A percentile compares a stretch with the other conserved stretches of the same genome.
phyloP scores from a whole-genome alignment of 1,140 invertebrate species.

The Solenopsis invicta region DNA sequence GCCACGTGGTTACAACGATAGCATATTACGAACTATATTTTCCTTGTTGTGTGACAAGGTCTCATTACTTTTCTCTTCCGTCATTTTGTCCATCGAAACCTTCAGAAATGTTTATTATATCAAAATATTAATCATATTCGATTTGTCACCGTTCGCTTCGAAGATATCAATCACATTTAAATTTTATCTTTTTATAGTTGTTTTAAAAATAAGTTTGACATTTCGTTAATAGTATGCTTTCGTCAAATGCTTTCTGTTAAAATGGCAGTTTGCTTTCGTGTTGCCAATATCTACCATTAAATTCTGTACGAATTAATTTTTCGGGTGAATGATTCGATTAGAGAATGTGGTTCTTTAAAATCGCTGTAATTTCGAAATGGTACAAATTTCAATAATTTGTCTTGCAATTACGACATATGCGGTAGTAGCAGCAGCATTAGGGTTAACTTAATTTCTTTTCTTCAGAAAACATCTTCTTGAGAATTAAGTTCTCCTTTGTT shows the following conservation, averaged over 20 bases:
- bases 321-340: not conserved
- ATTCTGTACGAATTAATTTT: not conserved
- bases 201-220: not conserved
- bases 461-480: conserved; percentile 60
- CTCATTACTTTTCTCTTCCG: not conserved
- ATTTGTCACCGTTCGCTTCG: not conserved
- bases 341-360: not conserved
- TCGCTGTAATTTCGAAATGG: conserved; percentile 13
- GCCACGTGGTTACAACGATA: too few relatives aligned
- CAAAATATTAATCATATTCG: not conserved
- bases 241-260: not conserved
- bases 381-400: conserved; percentile 76
- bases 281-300: not conserved
- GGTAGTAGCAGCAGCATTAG: conserved; percentile 70
- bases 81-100: not conserved
- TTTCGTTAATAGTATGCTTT: not conserved
- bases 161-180: conserved; percentile 5
- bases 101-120: not conserved
- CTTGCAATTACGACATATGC: conserved; percentile 70
- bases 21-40: not conserved
- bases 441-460: conserved; percentile 77
- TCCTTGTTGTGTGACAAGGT: not conserved
- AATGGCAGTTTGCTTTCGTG: not conserved
- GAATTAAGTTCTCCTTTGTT: not conserved
- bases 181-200: not conserved